Conservation (phyloP, 2,797 vertebrate genomes). For the Molossus alvarezi region DNA sequence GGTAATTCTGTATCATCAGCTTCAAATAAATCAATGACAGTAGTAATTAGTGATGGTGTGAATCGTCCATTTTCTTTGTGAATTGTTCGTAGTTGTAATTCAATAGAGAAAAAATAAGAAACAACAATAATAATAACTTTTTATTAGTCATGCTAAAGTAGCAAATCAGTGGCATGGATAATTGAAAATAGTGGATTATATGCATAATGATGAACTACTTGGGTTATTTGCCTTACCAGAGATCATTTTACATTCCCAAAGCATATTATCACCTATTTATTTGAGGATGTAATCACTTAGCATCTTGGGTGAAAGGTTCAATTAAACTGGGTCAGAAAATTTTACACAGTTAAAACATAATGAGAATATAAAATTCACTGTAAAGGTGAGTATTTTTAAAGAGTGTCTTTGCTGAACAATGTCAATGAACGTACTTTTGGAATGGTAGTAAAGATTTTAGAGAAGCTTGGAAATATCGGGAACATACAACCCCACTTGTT, state of each 20-base stretch:
- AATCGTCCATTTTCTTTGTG: conserved; percentile 79
- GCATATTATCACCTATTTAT: conserved; percentile 75
- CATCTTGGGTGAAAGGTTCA: conserved; percentile 58
- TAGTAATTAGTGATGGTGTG: conserved; percentile 79
- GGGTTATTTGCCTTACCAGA: conserved; percentile 65
- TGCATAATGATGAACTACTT: conserved; percentile 82
- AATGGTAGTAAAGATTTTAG: neutral
- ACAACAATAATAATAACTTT: conserved; percentile 85
- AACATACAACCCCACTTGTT: neutral
- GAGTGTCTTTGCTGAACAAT: conserved; percentile 20
- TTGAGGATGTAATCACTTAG: conserved; percentile 68
- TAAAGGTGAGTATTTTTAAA: neutral
- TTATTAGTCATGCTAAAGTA: conserved; percentile 84
- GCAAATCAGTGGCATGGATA: conserved; percentile 81
- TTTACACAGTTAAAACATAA: conserved; percentile 49
- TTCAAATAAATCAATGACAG: conserved; percentile 85
- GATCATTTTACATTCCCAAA: conserved; percentile 74
- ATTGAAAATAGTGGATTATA: conserved; percentile 82
- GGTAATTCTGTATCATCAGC: conserved; percentile 68
- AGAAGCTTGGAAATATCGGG: neutral
- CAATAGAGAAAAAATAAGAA: conserved; percentile 82
- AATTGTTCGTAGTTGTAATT: conserved; percentile 82
- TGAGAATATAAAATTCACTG: conserved; percentile 5
- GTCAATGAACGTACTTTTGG: neutral
- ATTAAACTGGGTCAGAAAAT: conserved; percentile 45